These are phyloP conservation scores for Dipodomys spectabilis DNA, from an alignment of 2,113 vertebrate genomes.

Conservation along the genomic window DNA sequence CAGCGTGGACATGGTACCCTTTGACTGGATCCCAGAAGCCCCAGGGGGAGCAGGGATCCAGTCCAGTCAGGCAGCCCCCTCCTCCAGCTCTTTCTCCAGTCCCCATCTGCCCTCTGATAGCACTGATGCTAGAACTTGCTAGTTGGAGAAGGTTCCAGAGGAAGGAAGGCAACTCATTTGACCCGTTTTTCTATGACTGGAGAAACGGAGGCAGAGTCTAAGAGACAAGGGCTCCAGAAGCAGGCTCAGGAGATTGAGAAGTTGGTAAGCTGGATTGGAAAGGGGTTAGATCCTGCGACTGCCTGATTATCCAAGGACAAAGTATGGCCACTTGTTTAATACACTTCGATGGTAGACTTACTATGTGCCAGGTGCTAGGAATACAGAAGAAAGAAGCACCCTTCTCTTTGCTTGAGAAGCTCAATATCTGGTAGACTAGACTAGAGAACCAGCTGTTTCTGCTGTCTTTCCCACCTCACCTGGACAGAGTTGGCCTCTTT, in stretches of 20 bases:
- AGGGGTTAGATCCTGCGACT: neutral
- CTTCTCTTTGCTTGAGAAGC: neutral
- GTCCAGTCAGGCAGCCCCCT: neutral
- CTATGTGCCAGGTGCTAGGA: neutral
- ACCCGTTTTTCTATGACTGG: neutral
- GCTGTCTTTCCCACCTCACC: neutral
- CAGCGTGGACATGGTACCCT: neutral
- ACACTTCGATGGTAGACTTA: accelerated
- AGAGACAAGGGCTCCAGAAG: neutral
- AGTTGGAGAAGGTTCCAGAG: neutral
- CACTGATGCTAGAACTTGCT: neutral
- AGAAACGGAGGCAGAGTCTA: conserved; percentile 38
- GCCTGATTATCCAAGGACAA: neutral
- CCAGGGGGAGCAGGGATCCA: neutral
- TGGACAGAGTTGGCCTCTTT: neutral
- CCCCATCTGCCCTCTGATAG: neutral
- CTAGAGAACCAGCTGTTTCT: neutral
- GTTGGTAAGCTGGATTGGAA: neutral
- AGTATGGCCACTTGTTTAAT: neutral
- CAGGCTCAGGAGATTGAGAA: neutral
- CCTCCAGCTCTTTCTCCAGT: no score
- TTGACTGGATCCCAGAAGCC: neutral
- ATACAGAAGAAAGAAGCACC: neutral
- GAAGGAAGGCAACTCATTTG: neutral
- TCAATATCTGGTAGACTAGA: accelerated